phyloP scores from a whole-genome alignment of 1,140 invertebrate genomes.

The Orussus abietinus region DNA sequence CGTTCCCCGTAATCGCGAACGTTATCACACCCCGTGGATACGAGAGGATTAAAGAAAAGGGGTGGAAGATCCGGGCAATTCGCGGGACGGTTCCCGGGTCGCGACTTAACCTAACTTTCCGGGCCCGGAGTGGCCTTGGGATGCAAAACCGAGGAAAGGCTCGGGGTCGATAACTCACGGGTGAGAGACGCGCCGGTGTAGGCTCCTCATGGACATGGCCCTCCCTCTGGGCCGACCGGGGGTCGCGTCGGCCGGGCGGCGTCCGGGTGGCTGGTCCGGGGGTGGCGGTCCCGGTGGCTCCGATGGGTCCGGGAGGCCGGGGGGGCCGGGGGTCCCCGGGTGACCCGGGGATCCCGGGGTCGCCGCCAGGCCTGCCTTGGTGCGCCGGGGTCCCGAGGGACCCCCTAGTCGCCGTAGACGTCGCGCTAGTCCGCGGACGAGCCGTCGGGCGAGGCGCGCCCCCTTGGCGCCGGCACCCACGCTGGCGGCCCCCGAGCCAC shows the following conservation, averaged over 20 bases:
- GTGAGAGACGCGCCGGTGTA: conserved; percentile 50
- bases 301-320: conserved; percentile 24
- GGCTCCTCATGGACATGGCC: conserved; percentile 48
- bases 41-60: too few species aligned
- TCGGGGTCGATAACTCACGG: conserved; percentile 48
- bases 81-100: too few species aligned
- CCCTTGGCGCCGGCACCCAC: conserved; percentile 47
- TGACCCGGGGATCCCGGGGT: conserved; percentile 24
- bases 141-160: too few species aligned
- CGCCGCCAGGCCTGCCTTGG: conserved; percentile 25
- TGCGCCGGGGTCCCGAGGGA: conserved; percentile 28
- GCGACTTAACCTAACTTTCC: too few species aligned
- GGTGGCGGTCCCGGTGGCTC: conserved; percentile 23
- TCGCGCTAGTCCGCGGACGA: conserved; percentile 48
- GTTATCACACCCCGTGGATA: too few species aligned
- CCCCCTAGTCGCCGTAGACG: conserved; percentile 41
- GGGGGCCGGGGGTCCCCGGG: conserved; percentile 20
- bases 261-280: too few species aligned
- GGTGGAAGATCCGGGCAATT: too few species aligned
- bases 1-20: too few species aligned
- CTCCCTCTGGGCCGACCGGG: conserved; percentile 34
- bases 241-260: conserved; percentile 27
- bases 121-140: too few species aligned
- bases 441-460: conserved; percentile 50
- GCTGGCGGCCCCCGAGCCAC: conserved; percentile 48